phyloP scores from a whole-genome alignment of 2,797 vertebrate genomes.

The Borostomias antarcticus region DNA sequence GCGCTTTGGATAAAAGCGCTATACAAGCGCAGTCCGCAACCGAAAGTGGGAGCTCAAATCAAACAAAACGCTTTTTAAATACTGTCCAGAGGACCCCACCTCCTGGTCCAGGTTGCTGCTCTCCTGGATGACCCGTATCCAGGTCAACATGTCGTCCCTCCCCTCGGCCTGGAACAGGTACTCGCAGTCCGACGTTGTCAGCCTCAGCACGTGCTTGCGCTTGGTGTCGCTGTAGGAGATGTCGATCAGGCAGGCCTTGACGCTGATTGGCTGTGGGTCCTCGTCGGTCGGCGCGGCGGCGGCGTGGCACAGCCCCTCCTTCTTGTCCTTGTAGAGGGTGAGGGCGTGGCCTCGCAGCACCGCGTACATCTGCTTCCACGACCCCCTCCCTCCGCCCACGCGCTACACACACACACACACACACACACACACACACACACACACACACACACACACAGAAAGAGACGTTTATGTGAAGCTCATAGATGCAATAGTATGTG shows the following conservation, averaged over 20 bases:
- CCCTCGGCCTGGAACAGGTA: constrained; percentile 97
- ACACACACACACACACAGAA: background rate
- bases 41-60: background rate
- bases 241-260: constrained; percentile 95
- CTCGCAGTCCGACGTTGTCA: constrained; percentile 92
- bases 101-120: constrained; percentile 93
- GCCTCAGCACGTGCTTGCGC: constrained; percentile 94
- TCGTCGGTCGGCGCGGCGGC: constrained; percentile 80
- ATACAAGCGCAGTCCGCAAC: background rate
- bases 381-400: constrained; percentile 88
- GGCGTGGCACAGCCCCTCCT: constrained; percentile 79
- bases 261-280: constrained; percentile 88
- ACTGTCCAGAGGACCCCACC: constrained; percentile 75
- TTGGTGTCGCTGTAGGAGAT: constrained; percentile 98
- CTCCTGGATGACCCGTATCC: constrained; percentile 94
- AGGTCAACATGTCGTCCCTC: constrained; percentile 93
- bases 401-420: constrained; percentile 71
- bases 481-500: no score
- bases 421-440: background rate
- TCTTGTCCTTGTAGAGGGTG: constrained; percentile 92
- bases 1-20: no score
- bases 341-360: constrained; percentile 89
- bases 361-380: constrained; percentile 95
- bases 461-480: background rate
- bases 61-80: no score